Evolutionary conservation across 2,888 invertebrate genomes (phyloP), one percentile per base, ranked within the genome.

Genomic region (Heliconius sara): DNA sequence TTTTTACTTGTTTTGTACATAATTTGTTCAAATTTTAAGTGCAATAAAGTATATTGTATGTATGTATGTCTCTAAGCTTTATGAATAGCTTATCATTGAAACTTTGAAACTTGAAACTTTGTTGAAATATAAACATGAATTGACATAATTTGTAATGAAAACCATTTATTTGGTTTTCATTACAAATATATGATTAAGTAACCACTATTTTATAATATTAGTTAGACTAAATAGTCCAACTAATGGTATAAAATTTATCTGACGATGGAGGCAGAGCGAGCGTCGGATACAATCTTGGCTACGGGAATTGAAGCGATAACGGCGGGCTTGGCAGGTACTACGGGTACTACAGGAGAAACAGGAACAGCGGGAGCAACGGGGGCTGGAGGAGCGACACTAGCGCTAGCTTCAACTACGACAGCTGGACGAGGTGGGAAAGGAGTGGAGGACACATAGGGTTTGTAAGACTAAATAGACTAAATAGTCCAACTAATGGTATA

Each of bases 261-360:
- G 30, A 95, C 79, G 68, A 90, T 92, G 78, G 86, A 84, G 16
- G 88, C 88, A 71, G 87, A 82, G 82, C 87, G 88, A 34, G 89
- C 89, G 34, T 88, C 85, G 73, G 79, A 80, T 30, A 79, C 81
- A n/a, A 82, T 83, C 71, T 79, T 85, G 73, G 84, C 83, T 65
- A 83, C 80, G 63, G 84, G 80, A n/a, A 83, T 75, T 52, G 88
- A 85, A 78, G 89, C 85, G 74, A 87, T 79, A 70, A 16, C 70
- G 16, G 43, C 43, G 16, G 70, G 9, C 25, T 70, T 70, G 25
- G 43, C 43, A 16, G 70, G 70, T 79, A 85, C 87, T 27, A 71
- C 81, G 12, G 75, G 68, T 80, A 84, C 27, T 27, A 79, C 52
- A 74, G 82, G 52, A 7, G 76, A n/a, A n/a, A 25, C 5, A 39